A percentile compares a stretch with the other conserved stretches of the same genome.
Conservation (phyloP, 1,140 invertebrate genomes). For the Drosophila serrata region DNA sequence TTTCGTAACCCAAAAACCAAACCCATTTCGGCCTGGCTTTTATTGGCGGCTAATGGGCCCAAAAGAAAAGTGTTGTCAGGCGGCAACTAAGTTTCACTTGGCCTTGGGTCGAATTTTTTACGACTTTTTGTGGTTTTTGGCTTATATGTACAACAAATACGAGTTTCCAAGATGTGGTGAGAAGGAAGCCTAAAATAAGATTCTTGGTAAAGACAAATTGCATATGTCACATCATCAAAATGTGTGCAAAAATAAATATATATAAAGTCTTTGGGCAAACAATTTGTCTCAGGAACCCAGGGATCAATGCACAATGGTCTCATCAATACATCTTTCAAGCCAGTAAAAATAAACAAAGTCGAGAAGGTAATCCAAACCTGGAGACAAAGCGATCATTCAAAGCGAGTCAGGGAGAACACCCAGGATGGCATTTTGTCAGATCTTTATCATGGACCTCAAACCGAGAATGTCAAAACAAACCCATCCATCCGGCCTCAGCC, state of each 20-base stretch:
- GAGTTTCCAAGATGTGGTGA: slow-evolving; percentile 7
- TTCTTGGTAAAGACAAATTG: slow-evolving; percentile 27
- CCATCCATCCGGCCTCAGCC: background rate
- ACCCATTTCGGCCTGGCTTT: slow-evolving; percentile 53
- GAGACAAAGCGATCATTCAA: slow-evolving; percentile 55
- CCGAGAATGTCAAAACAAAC: slow-evolving; percentile 67
- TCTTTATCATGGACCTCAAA: slow-evolving; percentile 58
- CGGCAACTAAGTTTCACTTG: slow-evolving; percentile 50
- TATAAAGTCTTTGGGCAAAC: slow-evolving; percentile 23
- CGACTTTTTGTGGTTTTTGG: slow-evolving; percentile 33
- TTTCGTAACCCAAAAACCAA: slow-evolving; percentile 54
- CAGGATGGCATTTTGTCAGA: slow-evolving; percentile 60
- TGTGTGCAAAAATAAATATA: slow-evolving; percentile 32
- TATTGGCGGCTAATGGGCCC: slow-evolving; percentile 45
- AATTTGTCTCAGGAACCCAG: slow-evolving; percentile 58
- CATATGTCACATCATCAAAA: slow-evolving; percentile 16
- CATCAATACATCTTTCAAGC: slow-evolving; percentile 29
- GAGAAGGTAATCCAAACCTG: slow-evolving; percentile 39
- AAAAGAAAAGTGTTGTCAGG: slow-evolving; percentile 68
- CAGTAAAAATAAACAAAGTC: slow-evolving; percentile 10
- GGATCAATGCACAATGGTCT: slow-evolving; percentile 22
- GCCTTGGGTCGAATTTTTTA: slow-evolving; percentile 57
- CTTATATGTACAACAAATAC: slow-evolving; percentile 64
- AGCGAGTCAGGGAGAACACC: slow-evolving; percentile 60
- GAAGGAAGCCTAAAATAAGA: slow-evolving; percentile 26